phyloP scores from a whole-genome alignment of 2,888 invertebrate species.

The Epinotia nisella region DNA sequence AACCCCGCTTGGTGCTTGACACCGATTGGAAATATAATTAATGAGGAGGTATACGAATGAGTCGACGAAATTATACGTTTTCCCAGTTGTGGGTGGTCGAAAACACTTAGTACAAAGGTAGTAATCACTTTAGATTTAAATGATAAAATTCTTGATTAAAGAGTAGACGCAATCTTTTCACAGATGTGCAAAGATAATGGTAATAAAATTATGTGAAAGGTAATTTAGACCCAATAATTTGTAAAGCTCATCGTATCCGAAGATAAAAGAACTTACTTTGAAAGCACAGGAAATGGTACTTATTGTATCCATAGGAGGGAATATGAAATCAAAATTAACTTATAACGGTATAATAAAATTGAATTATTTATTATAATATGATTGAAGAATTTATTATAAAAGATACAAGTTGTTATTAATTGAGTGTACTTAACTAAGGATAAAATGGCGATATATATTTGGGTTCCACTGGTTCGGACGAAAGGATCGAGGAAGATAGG shows the following conservation, averaged over 20 bases:
- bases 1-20: slow-evolving; percentile 25
- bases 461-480: neutral
- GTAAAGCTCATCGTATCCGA: too few species aligned
- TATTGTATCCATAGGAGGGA: neutral
- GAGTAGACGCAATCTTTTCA: neutral
- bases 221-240: too few species aligned
- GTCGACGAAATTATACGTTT: slow-evolving; percentile 26
- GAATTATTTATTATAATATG: too few species aligned
- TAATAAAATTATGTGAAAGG: too few species aligned
- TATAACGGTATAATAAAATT: neutral
- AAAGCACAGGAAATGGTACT: neutral
- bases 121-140: neutral
- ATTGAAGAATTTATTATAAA: too few species aligned
- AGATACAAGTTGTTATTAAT: too few species aligned
- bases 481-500: too few species aligned
- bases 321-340: neutral
- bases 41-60: slow-evolving; percentile 19
- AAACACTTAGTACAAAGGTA: neutral
- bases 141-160: neutral
- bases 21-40: slow-evolving; percentile 27
- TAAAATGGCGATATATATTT: neutral
- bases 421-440: too few species aligned
- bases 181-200: too few species aligned
- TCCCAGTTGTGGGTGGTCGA: slow-evolving; percentile 27
- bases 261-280: neutral